Percentiles rank a stretch among this genome's conserved stretches.
Conservation (phyloP, 2,888 invertebrate species). For the Cryptus viduatorius region DNA sequence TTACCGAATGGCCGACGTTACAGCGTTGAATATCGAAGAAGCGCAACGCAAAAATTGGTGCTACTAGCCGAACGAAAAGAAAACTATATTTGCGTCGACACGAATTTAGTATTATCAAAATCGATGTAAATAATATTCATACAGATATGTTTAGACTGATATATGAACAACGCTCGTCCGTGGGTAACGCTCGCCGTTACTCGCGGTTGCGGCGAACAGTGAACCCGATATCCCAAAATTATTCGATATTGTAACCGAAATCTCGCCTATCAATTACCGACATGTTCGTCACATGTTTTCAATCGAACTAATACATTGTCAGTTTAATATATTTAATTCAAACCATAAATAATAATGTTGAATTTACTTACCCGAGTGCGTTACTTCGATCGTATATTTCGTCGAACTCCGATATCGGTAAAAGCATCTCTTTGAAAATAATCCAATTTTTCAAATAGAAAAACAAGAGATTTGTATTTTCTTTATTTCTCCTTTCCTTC, state of each 20-base stretch:
- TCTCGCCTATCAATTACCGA: constrained; percentile 18
- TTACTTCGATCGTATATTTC: not conserved
- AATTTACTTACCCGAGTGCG: constrained; percentile 20
- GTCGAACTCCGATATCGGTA: not conserved
- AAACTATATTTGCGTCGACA: constrained; percentile 15
- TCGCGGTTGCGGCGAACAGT: not conserved
- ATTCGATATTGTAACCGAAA: constrained; percentile 33
- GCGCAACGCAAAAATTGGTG: constrained; percentile 38
- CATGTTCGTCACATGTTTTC: constrained; percentile 19
- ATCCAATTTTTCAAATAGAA: not conserved
- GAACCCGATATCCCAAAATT: not conserved
- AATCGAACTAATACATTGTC: constrained; percentile 50
- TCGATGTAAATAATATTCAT: constrained; percentile 67
- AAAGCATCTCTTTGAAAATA: not conserved
- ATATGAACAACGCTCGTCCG: not conserved
- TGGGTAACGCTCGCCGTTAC: constrained; percentile 4
- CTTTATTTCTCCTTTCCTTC: too few relatives aligned
- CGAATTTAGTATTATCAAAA: constrained; percentile 35
- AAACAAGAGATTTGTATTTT: too few relatives aligned
- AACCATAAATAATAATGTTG: constrained; percentile 27
- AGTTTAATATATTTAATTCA: constrained; percentile 56
- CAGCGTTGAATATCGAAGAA: constrained; percentile 7
- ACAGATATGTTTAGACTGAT: constrained; percentile 59
- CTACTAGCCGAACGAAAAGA: constrained; percentile 17
- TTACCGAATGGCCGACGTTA: constrained; percentile 39